A percentile compares a stretch with the other conserved stretches of the same genome.
Conservation (phyloP, 2,888 invertebrate species). For the Pyrrhia umbra region DNA sequence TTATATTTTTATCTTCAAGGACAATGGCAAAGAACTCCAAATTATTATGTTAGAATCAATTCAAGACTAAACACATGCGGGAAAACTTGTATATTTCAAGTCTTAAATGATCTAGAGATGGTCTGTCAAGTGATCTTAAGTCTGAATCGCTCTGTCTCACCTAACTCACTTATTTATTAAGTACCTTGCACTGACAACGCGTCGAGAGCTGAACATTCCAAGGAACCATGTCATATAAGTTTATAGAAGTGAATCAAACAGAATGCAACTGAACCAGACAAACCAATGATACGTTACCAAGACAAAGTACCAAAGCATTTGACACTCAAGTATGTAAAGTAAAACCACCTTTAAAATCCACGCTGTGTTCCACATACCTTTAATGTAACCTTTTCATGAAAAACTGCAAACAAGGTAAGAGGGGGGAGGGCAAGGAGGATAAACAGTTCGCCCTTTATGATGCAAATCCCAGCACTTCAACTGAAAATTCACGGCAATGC, state of each 20-base stretch:
- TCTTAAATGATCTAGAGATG: no score
- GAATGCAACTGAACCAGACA: neutral
- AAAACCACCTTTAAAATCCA: constrained; percentile 21
- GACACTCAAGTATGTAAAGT: constrained; percentile 14
- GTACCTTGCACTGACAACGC: no score
- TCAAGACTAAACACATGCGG: no score
- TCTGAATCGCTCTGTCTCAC: no score
- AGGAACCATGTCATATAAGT: neutral
- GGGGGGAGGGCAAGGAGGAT: constrained; percentile 39
- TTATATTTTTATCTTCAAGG: neutral
- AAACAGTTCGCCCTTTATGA: constrained; percentile 66
- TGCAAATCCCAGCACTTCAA: constrained; percentile 69
- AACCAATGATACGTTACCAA: neutral
- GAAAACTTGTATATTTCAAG: no score
- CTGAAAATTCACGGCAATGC: constrained; percentile 66
- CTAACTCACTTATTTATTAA: no score
- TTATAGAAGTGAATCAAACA: neutral
- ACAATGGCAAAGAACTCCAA: neutral
- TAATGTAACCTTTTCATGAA: constrained; percentile 64
- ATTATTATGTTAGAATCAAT: neutral
- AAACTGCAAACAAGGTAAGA: constrained; percentile 61
- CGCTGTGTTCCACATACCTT: constrained; percentile 41
- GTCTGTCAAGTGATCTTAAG: no score
- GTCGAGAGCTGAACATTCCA: no score
- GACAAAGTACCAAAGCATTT: constrained; percentile 2